phyloP scores from a whole-genome alignment of 2,113 vertebrate genomes.

The Chlorodrepanis virens region DNA sequence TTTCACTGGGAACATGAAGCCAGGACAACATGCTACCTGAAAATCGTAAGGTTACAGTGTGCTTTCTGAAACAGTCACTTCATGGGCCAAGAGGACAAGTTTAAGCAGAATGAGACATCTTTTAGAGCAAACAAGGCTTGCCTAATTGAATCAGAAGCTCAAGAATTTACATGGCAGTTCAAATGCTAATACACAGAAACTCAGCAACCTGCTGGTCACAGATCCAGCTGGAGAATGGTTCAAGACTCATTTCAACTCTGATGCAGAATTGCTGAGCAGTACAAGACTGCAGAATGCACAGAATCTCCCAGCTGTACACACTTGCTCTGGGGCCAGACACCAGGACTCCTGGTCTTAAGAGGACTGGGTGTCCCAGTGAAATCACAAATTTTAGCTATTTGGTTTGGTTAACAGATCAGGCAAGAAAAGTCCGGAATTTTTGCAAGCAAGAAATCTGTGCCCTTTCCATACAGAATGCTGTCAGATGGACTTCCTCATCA shows the following conservation, averaged over 20 bases:
- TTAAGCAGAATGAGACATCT: not conserved
- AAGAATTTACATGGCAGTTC: not conserved
- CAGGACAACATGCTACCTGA: not conserved
- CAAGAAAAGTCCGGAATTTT: not conserved
- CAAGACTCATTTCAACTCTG: not conserved
- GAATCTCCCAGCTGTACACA: not conserved
- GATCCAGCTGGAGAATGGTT: not conserved
- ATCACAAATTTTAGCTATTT: not conserved
- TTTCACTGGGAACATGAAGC: not conserved
- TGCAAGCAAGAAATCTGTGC: not conserved
- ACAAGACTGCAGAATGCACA: not conserved
- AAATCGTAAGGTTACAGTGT: not conserved
- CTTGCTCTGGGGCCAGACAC: not conserved
- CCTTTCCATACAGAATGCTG: not conserved
- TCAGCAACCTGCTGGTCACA: not conserved
- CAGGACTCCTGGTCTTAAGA: not conserved
- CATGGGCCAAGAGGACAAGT: not conserved
- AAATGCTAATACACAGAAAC: not conserved
- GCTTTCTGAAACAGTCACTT: not conserved
- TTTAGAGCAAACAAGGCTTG: not conserved
- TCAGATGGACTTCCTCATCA: not conserved
- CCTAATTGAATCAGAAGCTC: not conserved
- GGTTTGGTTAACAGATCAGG: not conserved
- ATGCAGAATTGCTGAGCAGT: not conserved
- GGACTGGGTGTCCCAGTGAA: not conserved